phyloP scores from a whole-genome alignment of 2,113 vertebrate species.

The Neolamprologus sp. region DNA sequence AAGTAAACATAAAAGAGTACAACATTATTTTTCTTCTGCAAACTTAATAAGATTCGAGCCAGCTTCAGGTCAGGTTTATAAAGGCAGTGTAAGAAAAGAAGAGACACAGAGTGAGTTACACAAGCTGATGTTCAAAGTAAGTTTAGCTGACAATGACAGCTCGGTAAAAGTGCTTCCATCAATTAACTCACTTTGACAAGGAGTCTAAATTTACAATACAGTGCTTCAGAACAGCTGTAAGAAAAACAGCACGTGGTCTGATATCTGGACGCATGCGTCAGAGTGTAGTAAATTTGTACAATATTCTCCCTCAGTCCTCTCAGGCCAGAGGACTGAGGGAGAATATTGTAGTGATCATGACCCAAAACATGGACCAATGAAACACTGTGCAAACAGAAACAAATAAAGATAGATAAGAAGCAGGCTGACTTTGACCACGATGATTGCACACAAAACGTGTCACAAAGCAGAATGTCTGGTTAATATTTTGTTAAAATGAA shows the following conservation, averaged over 20 bases:
- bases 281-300: neutral
- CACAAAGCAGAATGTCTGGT: neutral
- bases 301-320: neutral
- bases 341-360: neutral
- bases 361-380: neutral
- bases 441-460: neutral
- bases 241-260: constrained; percentile 12
- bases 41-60: neutral
- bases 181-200: neutral
- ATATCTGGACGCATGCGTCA: constrained; percentile 19
- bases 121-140: constrained; percentile 3
- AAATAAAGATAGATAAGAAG: neutral
- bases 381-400: neutral
- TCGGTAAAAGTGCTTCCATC: neutral
- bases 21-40: neutral
- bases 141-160: neutral
- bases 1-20: neutral
- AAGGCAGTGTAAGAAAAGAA: neutral
- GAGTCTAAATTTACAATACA: constrained; percentile 26
- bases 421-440: neutral
- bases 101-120: neutral
- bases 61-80: constrained; percentile 2
- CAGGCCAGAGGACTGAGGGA: neutral
- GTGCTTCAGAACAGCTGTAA: constrained; percentile 1
- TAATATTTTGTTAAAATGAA: neutral